phyloP scores from a whole-genome alignment of 2,113 vertebrate species.

The Catharus fuscescens region DNA sequence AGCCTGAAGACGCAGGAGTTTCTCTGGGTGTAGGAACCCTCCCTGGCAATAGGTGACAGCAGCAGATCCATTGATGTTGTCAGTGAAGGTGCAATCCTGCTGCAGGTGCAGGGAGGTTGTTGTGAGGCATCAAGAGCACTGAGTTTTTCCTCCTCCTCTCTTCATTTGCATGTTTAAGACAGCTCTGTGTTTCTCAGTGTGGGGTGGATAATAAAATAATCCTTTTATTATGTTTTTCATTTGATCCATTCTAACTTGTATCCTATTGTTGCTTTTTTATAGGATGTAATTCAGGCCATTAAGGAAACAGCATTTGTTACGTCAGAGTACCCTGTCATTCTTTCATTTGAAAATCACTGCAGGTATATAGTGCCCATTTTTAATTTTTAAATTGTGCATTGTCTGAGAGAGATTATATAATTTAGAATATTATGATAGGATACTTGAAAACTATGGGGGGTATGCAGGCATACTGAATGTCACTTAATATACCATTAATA shows the following conservation, averaged over 20 bases:
- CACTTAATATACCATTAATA: background rate
- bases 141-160: background rate
- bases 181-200: background rate
- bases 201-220: background rate
- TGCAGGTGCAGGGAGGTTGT: background rate
- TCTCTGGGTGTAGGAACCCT: background rate
- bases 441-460: background rate
- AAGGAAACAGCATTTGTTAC: slow-evolving; percentile 97
- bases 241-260: slow-evolving; percentile 19
- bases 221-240: background rate
- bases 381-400: background rate
- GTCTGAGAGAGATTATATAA: background rate
- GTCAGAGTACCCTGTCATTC: slow-evolving; percentile 93
- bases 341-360: slow-evolving; percentile 99
- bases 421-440: background rate
- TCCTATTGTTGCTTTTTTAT: slow-evolving; percentile 46
- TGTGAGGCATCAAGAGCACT: background rate
- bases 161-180: background rate
- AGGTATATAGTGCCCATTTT: slow-evolving; percentile 76
- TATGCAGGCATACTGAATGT: background rate
- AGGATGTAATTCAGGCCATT: slow-evolving; percentile 99
- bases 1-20: background rate
- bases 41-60: background rate
- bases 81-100: background rate
- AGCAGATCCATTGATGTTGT: background rate